Percentiles rank a stretch among this genome's conserved stretches.
phyloP scores from a whole-genome alignment of 2,888 invertebrate species.

The Eristalis pertinax region DNA sequence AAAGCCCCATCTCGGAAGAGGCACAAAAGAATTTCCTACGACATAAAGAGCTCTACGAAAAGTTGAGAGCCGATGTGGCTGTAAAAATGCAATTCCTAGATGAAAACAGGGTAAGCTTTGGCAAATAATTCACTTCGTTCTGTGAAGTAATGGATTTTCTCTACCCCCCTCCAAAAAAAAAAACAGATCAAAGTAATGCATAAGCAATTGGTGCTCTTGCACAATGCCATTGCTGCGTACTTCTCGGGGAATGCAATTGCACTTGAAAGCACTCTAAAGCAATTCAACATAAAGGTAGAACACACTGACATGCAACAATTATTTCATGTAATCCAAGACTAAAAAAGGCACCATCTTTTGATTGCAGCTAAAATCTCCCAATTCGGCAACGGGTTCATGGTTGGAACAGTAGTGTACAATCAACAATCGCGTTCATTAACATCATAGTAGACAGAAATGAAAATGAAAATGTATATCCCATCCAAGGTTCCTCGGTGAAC shows the following conservation, averaged over 20 bases:
- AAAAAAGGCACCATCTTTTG: slow-evolving; percentile 1
- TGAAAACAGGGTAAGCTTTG: slow-evolving; percentile 92
- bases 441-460: slow-evolving; percentile 40
- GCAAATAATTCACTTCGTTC: background rate
- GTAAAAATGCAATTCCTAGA: slow-evolving; percentile 98
- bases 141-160: background rate
- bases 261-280: slow-evolving; percentile 95
- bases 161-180: too few species aligned
- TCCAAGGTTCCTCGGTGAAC: slow-evolving; percentile 70
- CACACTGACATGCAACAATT: background rate
- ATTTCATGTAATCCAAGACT: background rate
- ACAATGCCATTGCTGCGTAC: slow-evolving; percentile 98
- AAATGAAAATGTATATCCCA: slow-evolving; percentile 64
- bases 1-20: slow-evolving; percentile 87
- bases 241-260: slow-evolving; percentile 98
- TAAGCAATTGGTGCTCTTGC: slow-evolving; percentile 96
- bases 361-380: slow-evolving; percentile 85
- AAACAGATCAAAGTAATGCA: slow-evolving; percentile 98
- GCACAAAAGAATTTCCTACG: slow-evolving; percentile 91
- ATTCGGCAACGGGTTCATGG: slow-evolving; percentile 90
- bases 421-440: slow-evolving; percentile 21
- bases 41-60: slow-evolving; percentile 95
- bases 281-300: slow-evolving; percentile 94
- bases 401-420: slow-evolving; percentile 85
- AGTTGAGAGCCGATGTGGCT: slow-evolving; percentile 94